Percentiles rank a stretch among this genome's conserved stretches.
Conservation (phyloP, 2,888 invertebrate species). For the Drosophila sordidula region DNA sequence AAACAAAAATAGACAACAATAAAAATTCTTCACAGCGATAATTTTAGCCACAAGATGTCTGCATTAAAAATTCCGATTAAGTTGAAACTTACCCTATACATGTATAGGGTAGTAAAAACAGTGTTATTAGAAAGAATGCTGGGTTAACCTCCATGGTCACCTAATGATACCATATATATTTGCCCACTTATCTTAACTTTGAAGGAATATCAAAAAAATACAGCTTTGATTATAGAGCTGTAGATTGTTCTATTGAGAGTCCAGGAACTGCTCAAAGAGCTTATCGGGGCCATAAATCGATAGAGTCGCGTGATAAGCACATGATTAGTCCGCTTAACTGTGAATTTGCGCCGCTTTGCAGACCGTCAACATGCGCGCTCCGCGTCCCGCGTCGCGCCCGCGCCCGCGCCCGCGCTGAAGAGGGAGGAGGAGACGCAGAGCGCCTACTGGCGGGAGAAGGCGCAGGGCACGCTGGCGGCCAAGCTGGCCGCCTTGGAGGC, state of each 20-base stretch:
- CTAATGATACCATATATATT: background rate
- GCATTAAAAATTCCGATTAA: too few relatives aligned
- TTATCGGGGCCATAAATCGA: slow-evolving; percentile 29
- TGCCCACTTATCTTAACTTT: background rate
- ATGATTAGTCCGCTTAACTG: slow-evolving; percentile 32
- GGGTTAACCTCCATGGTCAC: background rate
- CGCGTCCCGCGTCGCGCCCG: slow-evolving; percentile 2
- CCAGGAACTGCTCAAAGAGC: background rate
- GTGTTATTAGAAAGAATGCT: too few relatives aligned
- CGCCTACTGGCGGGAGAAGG: slow-evolving; percentile 82
- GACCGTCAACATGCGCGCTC: slow-evolving; percentile 54
- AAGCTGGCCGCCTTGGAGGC: slow-evolving; percentile 68
- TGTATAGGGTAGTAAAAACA: too few relatives aligned
- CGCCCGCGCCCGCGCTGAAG: slow-evolving; percentile 46
- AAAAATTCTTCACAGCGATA: too few relatives aligned
- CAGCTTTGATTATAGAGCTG: background rate
- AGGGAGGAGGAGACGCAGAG: slow-evolving; percentile 67
- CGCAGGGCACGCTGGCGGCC: slow-evolving; percentile 74
- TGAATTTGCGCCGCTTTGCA: slow-evolving; percentile 32
- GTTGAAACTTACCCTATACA: too few relatives aligned
- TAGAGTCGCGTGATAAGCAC: slow-evolving; percentile 31
- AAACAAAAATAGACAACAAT: too few relatives aligned
- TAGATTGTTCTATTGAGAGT: background rate
- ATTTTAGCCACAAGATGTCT: too few relatives aligned
- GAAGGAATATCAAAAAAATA: background rate